A percentile compares a stretch with the other conserved stretches of the same genome.
phyloP scores from a whole-genome alignment of 2,888 invertebrate species.

The Limnephilus marmoratus region DNA sequence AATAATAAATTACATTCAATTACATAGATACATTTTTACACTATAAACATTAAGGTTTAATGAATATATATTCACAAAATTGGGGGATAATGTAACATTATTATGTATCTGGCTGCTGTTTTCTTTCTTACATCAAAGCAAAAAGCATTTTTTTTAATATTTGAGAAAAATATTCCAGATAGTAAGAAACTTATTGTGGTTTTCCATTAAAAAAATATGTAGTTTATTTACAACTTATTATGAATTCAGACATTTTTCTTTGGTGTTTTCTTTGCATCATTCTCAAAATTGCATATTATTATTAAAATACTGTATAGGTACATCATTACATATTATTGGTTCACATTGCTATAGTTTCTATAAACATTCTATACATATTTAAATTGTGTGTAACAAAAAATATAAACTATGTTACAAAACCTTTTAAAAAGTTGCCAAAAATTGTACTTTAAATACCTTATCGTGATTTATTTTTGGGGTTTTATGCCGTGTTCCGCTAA shows the following conservation, averaged over 20 bases:
- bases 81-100: neutral
- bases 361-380: neutral
- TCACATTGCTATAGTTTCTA: neutral
- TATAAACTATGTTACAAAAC: neutral
- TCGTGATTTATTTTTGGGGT: too few species aligned
- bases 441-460: too few species aligned
- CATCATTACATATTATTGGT: neutral
- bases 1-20: neutral
- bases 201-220: neutral
- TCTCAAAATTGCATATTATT: neutral
- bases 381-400: neutral
- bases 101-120: neutral
- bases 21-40: neutral
- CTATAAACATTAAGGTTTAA: neutral
- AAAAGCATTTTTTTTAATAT: neutral
- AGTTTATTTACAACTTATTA: conserved; percentile 8
- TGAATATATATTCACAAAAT: neutral
- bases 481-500: too few species aligned
- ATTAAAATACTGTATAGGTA: neutral
- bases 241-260: conserved; percentile 26
- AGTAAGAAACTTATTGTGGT: neutral
- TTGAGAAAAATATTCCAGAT: neutral
- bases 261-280: conserved; percentile 23
- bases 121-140: neutral
- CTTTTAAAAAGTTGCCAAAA: neutral